Base-by-base conservation (phyloP, 35 echinoderm and acorn worm species). In the Apostichopus japonicus region DNA sequence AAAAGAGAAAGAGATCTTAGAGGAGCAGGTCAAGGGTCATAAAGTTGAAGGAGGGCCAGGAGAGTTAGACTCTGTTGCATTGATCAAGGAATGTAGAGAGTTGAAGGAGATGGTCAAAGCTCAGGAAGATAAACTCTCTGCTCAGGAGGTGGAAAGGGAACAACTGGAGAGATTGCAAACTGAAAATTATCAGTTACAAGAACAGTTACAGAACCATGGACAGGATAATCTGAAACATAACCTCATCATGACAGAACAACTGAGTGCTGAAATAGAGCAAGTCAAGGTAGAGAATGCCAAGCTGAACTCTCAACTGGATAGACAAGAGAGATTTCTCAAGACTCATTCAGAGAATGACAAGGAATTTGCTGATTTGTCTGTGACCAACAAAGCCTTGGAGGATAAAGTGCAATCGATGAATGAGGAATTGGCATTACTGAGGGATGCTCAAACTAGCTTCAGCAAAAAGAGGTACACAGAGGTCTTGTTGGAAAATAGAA, bases 401-500 rank as follows among this genome's bases (percentile, higher is more conserved):
- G 88, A 90, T 65, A 90, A 79, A 6, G 55, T 94, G 6, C 75
- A 77, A 24, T 72, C 92, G 55, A 14, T 87, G 24, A 90, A 65
- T 14, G 91, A 92, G n/a, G 75, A 83, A 1, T 75, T 91, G 59
- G 79, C 86, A 65, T 59, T n/a, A 44, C 22, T 89, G 55, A 51
- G 24, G 15, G 33, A 19, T 55, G 56, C 87, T 11, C 51, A 80
- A 24, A 65, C 53, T 8, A 73, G 56, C 10, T 86, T 82, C 23
- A 90, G 86, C 73, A 93, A 90, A 54, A 91, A 92, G 91, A 87
- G 77, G 53, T 97, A 90, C 53, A 75, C 91, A 8, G 93, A 93
- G 54, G 65, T 97, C 55, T 65, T 95, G 55, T 21, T 91, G 5
- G 96, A 97, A 83, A 97, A 97, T 71, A 94, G 72, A 22, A 92